Evolutionary conservation across 2,113 vertebrate genomes (phyloP), one percentile per base, ranked within the genome.

Genomic region (Rousettus leschenaultii): DNA sequence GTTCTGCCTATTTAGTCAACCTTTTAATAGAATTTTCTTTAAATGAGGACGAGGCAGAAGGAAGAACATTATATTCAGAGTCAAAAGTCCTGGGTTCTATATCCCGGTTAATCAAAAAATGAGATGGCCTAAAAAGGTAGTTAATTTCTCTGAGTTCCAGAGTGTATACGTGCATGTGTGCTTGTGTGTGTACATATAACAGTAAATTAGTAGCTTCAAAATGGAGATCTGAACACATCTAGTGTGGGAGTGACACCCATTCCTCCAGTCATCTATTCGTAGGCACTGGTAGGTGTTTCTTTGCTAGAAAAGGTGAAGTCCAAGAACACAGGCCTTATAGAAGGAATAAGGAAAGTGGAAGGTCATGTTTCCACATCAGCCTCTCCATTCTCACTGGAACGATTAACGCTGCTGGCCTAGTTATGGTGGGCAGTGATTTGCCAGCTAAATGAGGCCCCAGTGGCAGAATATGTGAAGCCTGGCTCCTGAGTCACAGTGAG

Each of bases 171-270:
- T 59, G n/a, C 6, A 5, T 33, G 7, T 70, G 45, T 30, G 28
- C 57, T 19, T 55, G 7, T 51, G 6, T 35, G 30, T 74, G 22
- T 80, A 11, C n/a, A 5, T 28, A 7, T n/a, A 63, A 77, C 0
- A 43, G 43, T 80, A 59, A 91, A 87, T 15, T 48, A 11, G 3
- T n/a, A n/a, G n/a, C 55, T 94, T 87, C 48, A 74, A 94, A 96
- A 63, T 70, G 59, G 74, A 70, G n/a, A 63, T 57, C 3, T 87
- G 53, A 80, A 43, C 28, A 43, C 28, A 33, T 66, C 40, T 48
- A 70, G n/a, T 51, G 19, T n/a, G 3, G 7, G 5, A 3, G 13
- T 15, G 0, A 75, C 24, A 28, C 26, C 2, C 13, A 18, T n/a
- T n/a, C 28, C 40, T 43, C 74, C 63, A 48, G 3, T 43, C n/a